Evolutionary conservation across 30 jellyfish, hydroid and myxozoan species (phyloP), one percentile per base, ranked within the genome.

Genomic region (Aurelia coerulea): DNA sequence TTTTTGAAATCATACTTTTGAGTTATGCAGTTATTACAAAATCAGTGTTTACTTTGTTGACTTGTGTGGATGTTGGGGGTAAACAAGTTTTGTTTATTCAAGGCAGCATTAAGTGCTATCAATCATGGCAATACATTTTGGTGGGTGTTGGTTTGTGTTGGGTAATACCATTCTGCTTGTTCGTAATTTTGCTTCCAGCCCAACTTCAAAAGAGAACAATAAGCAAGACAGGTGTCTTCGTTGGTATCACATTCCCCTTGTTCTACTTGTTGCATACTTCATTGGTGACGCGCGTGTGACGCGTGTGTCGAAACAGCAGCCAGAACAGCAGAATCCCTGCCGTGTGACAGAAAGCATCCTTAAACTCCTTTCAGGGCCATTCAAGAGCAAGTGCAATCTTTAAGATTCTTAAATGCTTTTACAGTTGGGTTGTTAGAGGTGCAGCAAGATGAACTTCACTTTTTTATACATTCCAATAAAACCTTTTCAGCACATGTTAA

Each of bases 81-180:
- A 46, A 54, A 34, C 39, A 59, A 15, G 41, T 52, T 7, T 65
- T 85, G 62, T 85, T 51, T 70, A 42, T 85, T 3, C 94, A 85
- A 74, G 94, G 88, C 74, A 56, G 60, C 71, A 75, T 85, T 35
- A 23, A 39, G 8, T 72, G 94, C 64, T 85, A 56, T 68, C 46
- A 35, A 64, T 7, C 59, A 17, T 85, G 94, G 94, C 94, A 85
- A 75, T 37, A 53, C 52, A 19, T 14, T n/a, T 19, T 85, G 42
- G 16, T 75, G 80, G 42, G 66, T 23, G 65, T 85, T 41, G 58
- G 33, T 2, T n/a, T 75, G 18, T 58, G 74, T 17, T 73, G 94
- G 88, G 74, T 56, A 18, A 67, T 64, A 3, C 94, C 94, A 23
- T 62, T 34, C 75, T 81, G 81, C 56, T 72, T 85, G 13, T 52